Evolutionary conservation across 2,888 invertebrate species (phyloP), one percentile per base, ranked within the genome.

Genomic region (Synergus umbraculus): DNA sequence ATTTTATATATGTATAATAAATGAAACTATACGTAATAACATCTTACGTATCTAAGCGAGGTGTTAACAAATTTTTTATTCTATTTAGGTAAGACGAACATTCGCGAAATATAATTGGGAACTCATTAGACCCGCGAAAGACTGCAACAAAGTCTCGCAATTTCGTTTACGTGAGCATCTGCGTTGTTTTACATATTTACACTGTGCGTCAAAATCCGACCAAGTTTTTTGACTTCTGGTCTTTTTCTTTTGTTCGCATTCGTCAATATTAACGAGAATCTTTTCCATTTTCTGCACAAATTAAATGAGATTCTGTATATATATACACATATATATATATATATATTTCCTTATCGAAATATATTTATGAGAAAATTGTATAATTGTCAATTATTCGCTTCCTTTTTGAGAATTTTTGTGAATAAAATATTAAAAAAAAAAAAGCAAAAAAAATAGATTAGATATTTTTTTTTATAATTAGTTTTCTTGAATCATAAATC

Each of bases 141-240:
- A 37, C 37, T 37, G 37, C 37, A 37, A 37, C 37, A 37, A 5
- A 37, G 37, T 37, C 37, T 37, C 37, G 54, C 15, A 8, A 54
- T 54, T 54, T 77, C 54, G 15, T 64, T 65, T 65, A 54, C 54
- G n/a, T n/a, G 54, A 54, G 54, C 54, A 54, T 54, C n/a, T 54
- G 54, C 54, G 54, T 54, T n/a, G n/a, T 54, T 54, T 37, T 54
- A 54, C 54, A 54, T 54, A 54, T 54, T 54, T 54, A 54, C 54
- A 54, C 54, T 54, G n/a, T 54, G 54, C 9, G n/a, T 54, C 8
- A n/a, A 54, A 54, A 54, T 54, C 54, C 54, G n/a, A 54, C 54
- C 54, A 4, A 54, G 10, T 44, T 54, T n/a, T 54, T 2, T 37
- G 5, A 37, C 2, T 54, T n/a, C n/a, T 8, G n/a, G 8, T 54